Evolutionary conservation across 1,140 invertebrate species (phyloP).

Genomic region (Trinorchestia longiramus): DNA sequence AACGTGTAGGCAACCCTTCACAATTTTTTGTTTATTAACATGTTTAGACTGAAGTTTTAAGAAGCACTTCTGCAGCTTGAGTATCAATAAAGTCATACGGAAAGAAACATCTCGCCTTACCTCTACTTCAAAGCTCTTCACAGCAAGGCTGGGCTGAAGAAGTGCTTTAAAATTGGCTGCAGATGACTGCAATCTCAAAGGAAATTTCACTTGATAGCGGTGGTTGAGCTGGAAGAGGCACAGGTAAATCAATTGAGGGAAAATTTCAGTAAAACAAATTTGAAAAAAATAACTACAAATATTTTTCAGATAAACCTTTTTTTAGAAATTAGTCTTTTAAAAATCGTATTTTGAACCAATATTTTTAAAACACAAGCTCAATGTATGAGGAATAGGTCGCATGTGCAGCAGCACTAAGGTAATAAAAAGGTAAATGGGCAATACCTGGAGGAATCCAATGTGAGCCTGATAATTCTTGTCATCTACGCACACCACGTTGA

Average conservation of each 20-base stretch:
- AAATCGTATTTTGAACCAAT: not conserved
- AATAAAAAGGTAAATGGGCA: not conserved
- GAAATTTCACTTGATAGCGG: slow-evolving; percentile 29
- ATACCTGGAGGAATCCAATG: slow-evolving; percentile 40
- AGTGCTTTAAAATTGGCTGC: not conserved
- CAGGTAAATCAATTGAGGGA: not conserved
- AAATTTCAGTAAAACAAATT: not conserved
- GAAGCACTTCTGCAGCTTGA: no score
- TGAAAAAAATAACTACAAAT: not conserved
- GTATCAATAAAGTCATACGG: not conserved
- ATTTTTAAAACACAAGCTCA: not conserved
- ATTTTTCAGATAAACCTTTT: not conserved
- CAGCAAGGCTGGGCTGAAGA: slow-evolving; percentile 30
- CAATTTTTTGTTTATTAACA: no score
- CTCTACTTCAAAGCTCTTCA: slow-evolving; percentile 19
- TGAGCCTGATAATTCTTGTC: slow-evolving; percentile 34
- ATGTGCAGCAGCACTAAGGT: not conserved
- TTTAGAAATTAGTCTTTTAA: not conserved
- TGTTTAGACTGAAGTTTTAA: no score
- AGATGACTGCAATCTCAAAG: not conserved
- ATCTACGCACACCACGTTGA: not conserved
- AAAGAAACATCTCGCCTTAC: not conserved
- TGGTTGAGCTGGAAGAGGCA: slow-evolving; percentile 11
- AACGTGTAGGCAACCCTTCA: no score
- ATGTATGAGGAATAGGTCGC: no score